Evolutionary conservation across 2,113 vertebrate genomes (phyloP).

Genomic region (Panurus biarmicus): DNA sequence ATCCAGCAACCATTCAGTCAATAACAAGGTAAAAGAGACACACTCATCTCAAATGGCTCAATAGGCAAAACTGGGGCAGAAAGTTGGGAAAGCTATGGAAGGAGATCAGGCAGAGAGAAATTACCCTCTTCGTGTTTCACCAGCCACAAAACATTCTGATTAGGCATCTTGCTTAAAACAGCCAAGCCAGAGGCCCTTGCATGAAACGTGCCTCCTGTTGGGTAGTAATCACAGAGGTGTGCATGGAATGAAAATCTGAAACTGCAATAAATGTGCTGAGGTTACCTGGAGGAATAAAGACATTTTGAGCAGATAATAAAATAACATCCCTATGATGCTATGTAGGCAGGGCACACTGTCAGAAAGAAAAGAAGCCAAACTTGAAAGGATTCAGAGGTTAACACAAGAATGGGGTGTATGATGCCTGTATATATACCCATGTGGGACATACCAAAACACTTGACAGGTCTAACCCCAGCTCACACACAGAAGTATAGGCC

Average conservation of each 20-base stretch:
- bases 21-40: not conserved
- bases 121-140: not conserved
- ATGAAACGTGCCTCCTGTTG: not conserved
- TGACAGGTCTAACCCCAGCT: not conserved
- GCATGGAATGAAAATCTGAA: not conserved
- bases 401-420: not conserved
- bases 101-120: not conserved
- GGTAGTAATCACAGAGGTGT: not conserved
- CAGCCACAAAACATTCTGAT: not conserved
- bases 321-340: not conserved
- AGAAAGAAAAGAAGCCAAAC: not conserved
- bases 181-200: not conserved
- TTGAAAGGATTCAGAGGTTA: not conserved
- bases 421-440: not conserved
- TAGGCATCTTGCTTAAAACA: not conserved
- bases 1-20: not conserved
- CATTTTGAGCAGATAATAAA: not conserved
- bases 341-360: not conserved
- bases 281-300: not conserved
- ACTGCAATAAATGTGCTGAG: not conserved
- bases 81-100: not conserved
- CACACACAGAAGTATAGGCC: not conserved
- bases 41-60: not conserved
- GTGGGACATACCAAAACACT: not conserved
- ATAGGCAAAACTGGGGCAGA: not conserved